Evolutionary conservation across 2,113 vertebrate genomes (phyloP).

Genomic region (Microtus montanus): DNA sequence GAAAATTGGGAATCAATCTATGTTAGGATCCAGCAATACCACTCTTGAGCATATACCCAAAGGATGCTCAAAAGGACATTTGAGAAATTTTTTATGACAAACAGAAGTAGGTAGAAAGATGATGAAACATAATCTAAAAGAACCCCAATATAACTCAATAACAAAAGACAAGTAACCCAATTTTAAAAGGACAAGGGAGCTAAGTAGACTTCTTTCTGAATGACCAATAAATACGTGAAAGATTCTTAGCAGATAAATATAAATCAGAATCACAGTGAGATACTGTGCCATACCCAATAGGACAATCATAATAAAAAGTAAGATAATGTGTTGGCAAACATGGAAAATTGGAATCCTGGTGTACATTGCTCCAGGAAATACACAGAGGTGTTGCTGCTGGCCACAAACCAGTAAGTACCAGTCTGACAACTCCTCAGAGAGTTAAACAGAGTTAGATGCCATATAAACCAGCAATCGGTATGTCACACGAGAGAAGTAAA

Average conservation of each 20-base stretch:
- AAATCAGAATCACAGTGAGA: not conserved
- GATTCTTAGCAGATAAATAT: not conserved
- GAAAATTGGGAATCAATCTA: no score
- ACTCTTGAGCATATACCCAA: no score
- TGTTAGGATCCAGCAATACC: no score
- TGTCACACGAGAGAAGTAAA: constrained; percentile 14
- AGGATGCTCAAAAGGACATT: no score
- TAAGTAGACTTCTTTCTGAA: not conserved
- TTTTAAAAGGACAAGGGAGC: not conserved
- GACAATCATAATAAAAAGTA: not conserved
- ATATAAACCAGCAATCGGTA: not conserved
- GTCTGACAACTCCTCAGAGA: not conserved
- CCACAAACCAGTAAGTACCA: not conserved
- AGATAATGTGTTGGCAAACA: not conserved
- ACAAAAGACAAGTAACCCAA: not conserved
- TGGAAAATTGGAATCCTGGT: not conserved
- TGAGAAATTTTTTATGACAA: not conserved
- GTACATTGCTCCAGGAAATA: not conserved
- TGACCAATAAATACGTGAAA: not conserved
- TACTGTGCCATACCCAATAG: not conserved
- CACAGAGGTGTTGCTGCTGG: not conserved
- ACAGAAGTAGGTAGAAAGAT: not conserved
- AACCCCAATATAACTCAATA: not conserved
- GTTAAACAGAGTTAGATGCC: not conserved
- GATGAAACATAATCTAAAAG: not conserved